Evolutionary conservation across 2,113 vertebrate species (phyloP).

Genomic region (Tachysurus vachellii): DNA sequence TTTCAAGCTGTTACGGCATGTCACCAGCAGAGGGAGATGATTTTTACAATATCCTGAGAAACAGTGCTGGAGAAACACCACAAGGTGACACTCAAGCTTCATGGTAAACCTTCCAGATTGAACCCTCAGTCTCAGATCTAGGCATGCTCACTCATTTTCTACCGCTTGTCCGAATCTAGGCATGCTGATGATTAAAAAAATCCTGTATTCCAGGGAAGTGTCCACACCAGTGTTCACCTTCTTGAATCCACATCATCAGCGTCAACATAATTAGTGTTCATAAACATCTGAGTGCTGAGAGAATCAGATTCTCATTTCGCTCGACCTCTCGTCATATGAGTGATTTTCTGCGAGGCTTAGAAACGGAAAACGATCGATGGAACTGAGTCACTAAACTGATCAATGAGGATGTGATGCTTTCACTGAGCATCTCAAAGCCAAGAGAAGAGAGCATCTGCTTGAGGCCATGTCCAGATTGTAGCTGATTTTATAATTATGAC

Average conservation of each 20-base stretch:
- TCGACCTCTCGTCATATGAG: not conserved
- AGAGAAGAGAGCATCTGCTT: not conserved
- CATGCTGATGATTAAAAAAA: too few species aligned
- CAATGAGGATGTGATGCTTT: not conserved
- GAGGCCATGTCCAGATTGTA: not conserved
- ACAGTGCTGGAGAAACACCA: not conserved
- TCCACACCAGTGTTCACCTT: not conserved
- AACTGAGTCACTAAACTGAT: not conserved
- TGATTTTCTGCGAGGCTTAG: not conserved
- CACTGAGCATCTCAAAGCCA: not conserved
- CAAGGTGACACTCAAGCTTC: slow-evolving; percentile 31
- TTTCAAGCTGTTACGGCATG: not conserved
- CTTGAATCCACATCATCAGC: not conserved
- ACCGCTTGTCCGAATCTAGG: too few species aligned
- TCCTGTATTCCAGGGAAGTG: not conserved
- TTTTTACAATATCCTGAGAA: not conserved
- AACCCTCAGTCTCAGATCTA: not conserved
- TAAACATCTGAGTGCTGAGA: not conserved
- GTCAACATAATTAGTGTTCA: not conserved
- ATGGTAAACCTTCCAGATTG: not conserved
- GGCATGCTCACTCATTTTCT: too few species aligned
- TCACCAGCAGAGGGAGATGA: slow-evolving; percentile 41
- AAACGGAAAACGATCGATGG: slow-evolving; percentile 4
- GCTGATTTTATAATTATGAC: not conserved
- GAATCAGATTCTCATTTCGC: not conserved